Percentiles rank a stretch among this genome's conserved stretches.
These are phyloP conservation scores for Whitmania pigra DNA, from an alignment of 1,140 invertebrate genomes.

Conservation along the genomic window DNA sequence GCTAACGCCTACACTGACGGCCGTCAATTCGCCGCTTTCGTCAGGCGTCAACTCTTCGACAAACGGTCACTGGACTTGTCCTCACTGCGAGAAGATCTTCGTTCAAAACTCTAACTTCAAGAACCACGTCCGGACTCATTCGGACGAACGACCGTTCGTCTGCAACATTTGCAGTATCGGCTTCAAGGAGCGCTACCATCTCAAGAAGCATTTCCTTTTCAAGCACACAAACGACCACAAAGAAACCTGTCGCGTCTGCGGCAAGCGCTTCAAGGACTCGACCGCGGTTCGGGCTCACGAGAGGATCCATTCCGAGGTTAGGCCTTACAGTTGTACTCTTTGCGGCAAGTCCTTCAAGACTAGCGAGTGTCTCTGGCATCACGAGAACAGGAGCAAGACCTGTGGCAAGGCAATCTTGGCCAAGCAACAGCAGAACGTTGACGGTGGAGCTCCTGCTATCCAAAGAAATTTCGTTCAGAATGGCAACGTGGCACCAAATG, in stretches of 20 bases:
- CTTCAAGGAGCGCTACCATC: conserved; percentile 25
- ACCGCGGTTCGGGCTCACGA: conserved; percentile 26
- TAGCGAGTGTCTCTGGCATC: conserved; percentile 26
- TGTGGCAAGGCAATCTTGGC: conserved; percentile 21
- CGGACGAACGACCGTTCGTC: conserved; percentile 83
- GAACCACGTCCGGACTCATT: conserved; percentile 83
- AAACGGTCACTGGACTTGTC: conserved; percentile 24
- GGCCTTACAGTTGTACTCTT: conserved; percentile 22
- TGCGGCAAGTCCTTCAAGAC: conserved; percentile 26
- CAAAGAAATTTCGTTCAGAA: background rate
- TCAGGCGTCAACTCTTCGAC: background rate
- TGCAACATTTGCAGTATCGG: conserved; percentile 80
- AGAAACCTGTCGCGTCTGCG: conserved; percentile 23
- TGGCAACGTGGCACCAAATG: background rate
- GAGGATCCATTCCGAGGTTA: conserved; percentile 23
- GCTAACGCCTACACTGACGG: background rate
- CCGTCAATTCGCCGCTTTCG: background rate
- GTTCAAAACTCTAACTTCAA: conserved; percentile 81
- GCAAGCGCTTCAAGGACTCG: conserved; percentile 26
- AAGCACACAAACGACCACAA: conserved; percentile 22
- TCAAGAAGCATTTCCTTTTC: conserved; percentile 25
- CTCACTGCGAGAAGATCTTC: conserved; percentile 46
- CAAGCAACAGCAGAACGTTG: conserved; percentile 2
- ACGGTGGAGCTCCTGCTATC: background rate
- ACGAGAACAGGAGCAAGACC: conserved; percentile 26